Evolutionary conservation across 2,888 invertebrate species (phyloP).

Genomic region (Perizoma flavofasciatum): DNA sequence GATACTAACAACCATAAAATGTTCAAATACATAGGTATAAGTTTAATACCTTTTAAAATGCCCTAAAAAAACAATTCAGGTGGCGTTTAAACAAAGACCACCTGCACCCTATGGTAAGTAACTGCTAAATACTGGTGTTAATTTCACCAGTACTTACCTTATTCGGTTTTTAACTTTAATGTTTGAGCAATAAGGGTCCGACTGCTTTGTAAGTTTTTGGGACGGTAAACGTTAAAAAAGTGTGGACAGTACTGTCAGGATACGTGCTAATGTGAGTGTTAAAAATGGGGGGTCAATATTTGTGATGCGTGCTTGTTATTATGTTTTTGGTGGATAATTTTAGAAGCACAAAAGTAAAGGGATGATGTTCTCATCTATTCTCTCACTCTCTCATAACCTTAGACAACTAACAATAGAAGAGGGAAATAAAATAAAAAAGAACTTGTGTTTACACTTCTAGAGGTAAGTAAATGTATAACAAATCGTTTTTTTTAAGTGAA

Average conservation of each 20-base stretch:
- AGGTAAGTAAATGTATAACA: too few species aligned
- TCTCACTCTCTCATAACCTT: slow-evolving; percentile 2
- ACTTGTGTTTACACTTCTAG: too few species aligned
- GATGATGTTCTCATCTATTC: too few species aligned
- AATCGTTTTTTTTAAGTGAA: too few species aligned
- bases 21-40: slow-evolving; percentile 29
- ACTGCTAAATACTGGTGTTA: slow-evolving; percentile 76
- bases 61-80: slow-evolving; percentile 43
- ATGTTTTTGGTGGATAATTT: slow-evolving; percentile 34
- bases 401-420: background rate
- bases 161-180: slow-evolving; percentile 14
- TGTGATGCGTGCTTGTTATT: slow-evolving; percentile 42
- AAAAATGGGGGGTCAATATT: slow-evolving; percentile 66
- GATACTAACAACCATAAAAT: slow-evolving; percentile 19
- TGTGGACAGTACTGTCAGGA: slow-evolving; percentile 35
- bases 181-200: background rate
- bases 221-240: slow-evolving; percentile 30
- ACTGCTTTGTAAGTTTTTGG: slow-evolving; percentile 11
- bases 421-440: too few species aligned
- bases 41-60: slow-evolving; percentile 45
- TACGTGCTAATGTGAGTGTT: slow-evolving; percentile 61
- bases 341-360: slow-evolving; percentile 7
- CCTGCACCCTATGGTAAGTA: slow-evolving; percentile 72
- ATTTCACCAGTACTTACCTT: slow-evolving; percentile 58
- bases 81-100: slow-evolving; percentile 77